phyloP scores from a whole-genome alignment of 2,888 invertebrate species.

The Sphecodes monilicornis region DNA sequence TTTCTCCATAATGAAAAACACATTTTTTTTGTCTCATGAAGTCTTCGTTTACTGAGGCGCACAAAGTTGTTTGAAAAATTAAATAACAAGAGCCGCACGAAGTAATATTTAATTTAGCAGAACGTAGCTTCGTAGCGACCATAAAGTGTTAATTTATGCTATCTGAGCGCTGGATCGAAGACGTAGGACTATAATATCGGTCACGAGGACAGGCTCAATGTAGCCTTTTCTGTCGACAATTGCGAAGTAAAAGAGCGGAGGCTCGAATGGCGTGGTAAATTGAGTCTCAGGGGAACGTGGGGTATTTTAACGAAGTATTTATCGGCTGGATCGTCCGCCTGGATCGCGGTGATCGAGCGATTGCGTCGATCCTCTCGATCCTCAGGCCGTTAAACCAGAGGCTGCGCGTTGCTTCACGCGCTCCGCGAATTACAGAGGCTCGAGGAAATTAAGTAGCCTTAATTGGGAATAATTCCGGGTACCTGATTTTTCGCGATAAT shows the following conservation, averaged over 20 bases:
- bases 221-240: neutral
- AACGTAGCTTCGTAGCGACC: neutral
- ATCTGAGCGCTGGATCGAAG: neutral
- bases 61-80: neutral
- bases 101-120: neutral
- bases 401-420: neutral
- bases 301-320: conserved; percentile 66
- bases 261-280: conserved; percentile 8
- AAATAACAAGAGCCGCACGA: neutral
- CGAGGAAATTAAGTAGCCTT: conserved; percentile 40
- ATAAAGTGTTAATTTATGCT: neutral
- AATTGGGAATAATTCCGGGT: conserved; percentile 26
- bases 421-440: conserved; percentile 21
- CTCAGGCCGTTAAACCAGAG: conserved; percentile 41
- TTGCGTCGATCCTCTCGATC: conserved; percentile 18
- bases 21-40: neutral
- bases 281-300: conserved; percentile 23
- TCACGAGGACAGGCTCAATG: neutral
- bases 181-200: conserved; percentile 1
- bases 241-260: neutral
- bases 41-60: neutral
- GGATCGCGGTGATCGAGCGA: conserved; percentile 49
- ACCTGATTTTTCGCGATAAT: neutral
- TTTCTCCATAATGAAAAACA: too few relatives aligned
- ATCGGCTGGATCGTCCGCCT: conserved; percentile 51